phyloP scores from a whole-genome alignment of 23 tunicate genomes.

The Halocynthia roretzi region DNA sequence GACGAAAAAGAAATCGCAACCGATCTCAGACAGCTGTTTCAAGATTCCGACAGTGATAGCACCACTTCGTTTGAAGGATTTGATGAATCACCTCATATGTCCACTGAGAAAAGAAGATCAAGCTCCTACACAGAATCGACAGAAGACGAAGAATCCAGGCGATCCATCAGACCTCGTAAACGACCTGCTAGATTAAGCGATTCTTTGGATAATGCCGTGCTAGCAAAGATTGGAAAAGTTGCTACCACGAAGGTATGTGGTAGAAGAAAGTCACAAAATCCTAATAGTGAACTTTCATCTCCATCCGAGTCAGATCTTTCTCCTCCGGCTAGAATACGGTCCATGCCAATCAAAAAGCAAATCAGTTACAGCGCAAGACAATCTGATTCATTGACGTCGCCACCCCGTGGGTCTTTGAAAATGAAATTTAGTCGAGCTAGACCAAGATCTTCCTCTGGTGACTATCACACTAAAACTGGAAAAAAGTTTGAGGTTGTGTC shows the following conservation, averaged over 20 bases:
- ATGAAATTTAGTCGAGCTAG: conserved; percentile 57
- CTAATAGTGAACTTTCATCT: conserved; percentile 5
- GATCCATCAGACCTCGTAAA: conserved; percentile 20
- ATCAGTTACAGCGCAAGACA: conserved; percentile 46
- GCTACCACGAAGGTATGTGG: background rate
- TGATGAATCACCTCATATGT: conserved; percentile 21
- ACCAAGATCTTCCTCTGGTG: conserved; percentile 24
- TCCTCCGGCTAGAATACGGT: conserved; percentile 33
- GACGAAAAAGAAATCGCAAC: conserved; percentile 17
- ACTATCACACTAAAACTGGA: background rate
- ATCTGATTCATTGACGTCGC: conserved; percentile 13
- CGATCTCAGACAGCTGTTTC: conserved; percentile 47
- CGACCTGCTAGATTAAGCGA: conserved; percentile 28
- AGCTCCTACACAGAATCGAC: background rate
- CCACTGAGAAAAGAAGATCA: background rate
- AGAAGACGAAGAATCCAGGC: conserved; percentile 12
- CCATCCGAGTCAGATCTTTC: conserved; percentile 4
- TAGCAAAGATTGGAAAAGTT: conserved; percentile 1
- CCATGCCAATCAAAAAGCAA: conserved; percentile 70
- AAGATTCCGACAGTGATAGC: conserved; percentile 70
- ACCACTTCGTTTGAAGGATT: conserved; percentile 55
- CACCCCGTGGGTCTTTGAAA: conserved; percentile 39
- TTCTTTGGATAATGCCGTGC: conserved; percentile 10
- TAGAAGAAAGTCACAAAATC: background rate
- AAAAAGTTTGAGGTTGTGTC: background rate